Percentiles rank a stretch among this genome's conserved stretches.
phyloP scores from a whole-genome alignment of 35 echinoderm and acorn worm genomes.

The Anneissia japonica region DNA sequence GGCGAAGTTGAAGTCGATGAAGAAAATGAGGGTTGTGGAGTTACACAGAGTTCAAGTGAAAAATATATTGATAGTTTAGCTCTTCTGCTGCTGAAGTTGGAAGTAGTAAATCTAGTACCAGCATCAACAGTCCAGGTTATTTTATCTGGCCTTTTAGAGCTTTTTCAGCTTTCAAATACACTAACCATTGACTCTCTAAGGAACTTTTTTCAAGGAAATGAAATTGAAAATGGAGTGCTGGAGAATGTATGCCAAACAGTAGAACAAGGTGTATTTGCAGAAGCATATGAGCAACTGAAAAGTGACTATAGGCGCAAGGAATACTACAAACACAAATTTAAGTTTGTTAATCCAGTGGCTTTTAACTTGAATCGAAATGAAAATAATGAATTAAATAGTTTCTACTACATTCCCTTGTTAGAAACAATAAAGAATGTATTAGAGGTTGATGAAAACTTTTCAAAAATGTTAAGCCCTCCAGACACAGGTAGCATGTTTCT shows the following conservation, averaged over 20 bases:
- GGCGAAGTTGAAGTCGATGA: conserved; percentile 2
- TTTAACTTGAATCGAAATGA: neutral
- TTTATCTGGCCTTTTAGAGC: neutral
- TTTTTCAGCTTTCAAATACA: conserved; percentile 10
- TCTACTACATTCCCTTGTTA: conserved; percentile 20
- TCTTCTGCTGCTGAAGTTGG: conserved; percentile 5
- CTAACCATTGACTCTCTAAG: neutral
- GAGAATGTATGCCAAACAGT: conserved; percentile 9
- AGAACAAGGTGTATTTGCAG: conserved; percentile 16
- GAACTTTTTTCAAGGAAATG: neutral
- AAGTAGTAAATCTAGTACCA: conserved; percentile 26
- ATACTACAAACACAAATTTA: conserved; percentile 1
- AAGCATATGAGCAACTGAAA: conserved; percentile 8
- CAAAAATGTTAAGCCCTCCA: conserved; percentile 1
- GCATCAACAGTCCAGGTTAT: conserved; percentile 19
- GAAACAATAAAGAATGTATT: conserved; percentile 11
- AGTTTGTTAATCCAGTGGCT: conserved; percentile 12
- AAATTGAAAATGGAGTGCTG: neutral
- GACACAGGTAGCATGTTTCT: neutral
- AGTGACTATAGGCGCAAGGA: neutral
- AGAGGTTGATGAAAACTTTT: neutral
- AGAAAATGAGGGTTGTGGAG: neutral
- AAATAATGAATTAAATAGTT: neutral
- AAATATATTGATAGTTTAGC: conserved; percentile 18
- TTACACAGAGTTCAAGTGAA: neutral